phyloP scores from a whole-genome alignment of 2,113 vertebrate genomes.

The Antennarius striatus region DNA sequence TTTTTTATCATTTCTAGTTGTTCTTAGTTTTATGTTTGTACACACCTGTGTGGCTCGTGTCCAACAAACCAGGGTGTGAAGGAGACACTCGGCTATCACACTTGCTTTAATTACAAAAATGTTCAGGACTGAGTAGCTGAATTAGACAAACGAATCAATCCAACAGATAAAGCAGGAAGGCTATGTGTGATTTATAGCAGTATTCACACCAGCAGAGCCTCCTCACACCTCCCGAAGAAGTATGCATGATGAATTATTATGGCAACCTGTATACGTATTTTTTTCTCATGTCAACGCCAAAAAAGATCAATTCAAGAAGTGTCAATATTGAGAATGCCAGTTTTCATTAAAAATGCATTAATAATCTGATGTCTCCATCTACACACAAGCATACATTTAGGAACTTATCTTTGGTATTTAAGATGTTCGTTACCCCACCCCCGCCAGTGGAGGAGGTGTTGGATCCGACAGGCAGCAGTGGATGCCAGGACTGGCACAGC shows the following conservation, averaged over 20 bases:
- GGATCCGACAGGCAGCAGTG: slow-evolving; percentile 56
- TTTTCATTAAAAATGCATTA: slow-evolving; percentile 55
- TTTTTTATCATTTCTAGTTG: not conserved
- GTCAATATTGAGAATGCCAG: slow-evolving; percentile 53
- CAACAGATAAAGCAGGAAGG: slow-evolving; percentile 59
- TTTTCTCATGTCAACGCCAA: slow-evolving; percentile 53
- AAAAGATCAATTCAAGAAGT: slow-evolving; percentile 52
- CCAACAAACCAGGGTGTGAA: slow-evolving; percentile 46
- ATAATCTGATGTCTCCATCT: slow-evolving; percentile 54
- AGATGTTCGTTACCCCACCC: slow-evolving; percentile 51
- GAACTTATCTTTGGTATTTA: slow-evolving; percentile 64
- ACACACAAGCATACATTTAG: slow-evolving; percentile 2
- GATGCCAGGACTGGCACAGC: slow-evolving; percentile 72
- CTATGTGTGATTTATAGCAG: slow-evolving; percentile 69
- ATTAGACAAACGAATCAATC: slow-evolving; percentile 53
- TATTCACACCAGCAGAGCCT: slow-evolving; percentile 66
- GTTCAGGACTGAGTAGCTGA: slow-evolving; percentile 32
- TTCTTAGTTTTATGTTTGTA: slow-evolving; percentile 7
- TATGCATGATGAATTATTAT: slow-evolving; percentile 64
- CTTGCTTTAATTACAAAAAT: slow-evolving; percentile 52
- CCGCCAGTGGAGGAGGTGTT: slow-evolving; percentile 57
- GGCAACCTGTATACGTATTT: slow-evolving; percentile 52
- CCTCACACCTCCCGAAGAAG: slow-evolving; percentile 69
- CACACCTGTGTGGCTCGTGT: slow-evolving; percentile 3
- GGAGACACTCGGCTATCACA: slow-evolving; percentile 53